A percentile compares a stretch with the other conserved stretches of the same genome.
These are phyloP conservation scores for Triplophysa dalaica DNA, from an alignment of 2,113 vertebrate genomes.

Conservation along the genomic window DNA sequence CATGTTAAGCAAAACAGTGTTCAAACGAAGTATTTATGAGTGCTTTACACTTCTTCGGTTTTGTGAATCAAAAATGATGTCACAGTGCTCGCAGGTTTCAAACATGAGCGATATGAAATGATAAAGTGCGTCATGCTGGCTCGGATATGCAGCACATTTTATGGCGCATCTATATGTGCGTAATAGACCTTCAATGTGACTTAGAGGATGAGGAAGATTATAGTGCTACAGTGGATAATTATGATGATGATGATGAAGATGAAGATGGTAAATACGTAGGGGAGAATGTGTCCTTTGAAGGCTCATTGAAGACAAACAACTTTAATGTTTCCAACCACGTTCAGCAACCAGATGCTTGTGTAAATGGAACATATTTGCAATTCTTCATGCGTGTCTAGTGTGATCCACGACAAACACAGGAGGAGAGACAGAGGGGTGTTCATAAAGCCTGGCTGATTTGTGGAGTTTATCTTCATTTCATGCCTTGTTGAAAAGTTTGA, in stretches of 20 bases:
- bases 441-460: neutral
- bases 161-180: constrained; percentile 16
- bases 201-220: constrained; percentile 21
- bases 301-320: constrained; percentile 64
- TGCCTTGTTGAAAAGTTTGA: neutral
- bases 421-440: neutral
- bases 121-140: neutral
- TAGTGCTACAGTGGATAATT: constrained; percentile 5
- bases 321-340: constrained; percentile 64
- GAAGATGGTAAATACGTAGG: constrained; percentile 7
- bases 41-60: constrained; percentile 5
- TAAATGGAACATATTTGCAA: constrained; percentile 21
- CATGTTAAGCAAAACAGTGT: constrained; percentile 18
- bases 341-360: constrained; percentile 16
- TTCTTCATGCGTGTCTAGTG: constrained; percentile 10
- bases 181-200: constrained; percentile 31
- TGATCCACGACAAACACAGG: neutral
- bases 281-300: constrained; percentile 15
- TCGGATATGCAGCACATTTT: constrained; percentile 20
- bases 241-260: constrained; percentile 25
- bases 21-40: neutral
- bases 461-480: neutral
- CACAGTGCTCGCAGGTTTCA: constrained; percentile 8
- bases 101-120: constrained; percentile 20
- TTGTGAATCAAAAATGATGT: constrained; percentile 12